Evolutionary conservation across 2,797 vertebrate genomes (phyloP).

Genomic region (Leucoraja ocellata): DNA sequence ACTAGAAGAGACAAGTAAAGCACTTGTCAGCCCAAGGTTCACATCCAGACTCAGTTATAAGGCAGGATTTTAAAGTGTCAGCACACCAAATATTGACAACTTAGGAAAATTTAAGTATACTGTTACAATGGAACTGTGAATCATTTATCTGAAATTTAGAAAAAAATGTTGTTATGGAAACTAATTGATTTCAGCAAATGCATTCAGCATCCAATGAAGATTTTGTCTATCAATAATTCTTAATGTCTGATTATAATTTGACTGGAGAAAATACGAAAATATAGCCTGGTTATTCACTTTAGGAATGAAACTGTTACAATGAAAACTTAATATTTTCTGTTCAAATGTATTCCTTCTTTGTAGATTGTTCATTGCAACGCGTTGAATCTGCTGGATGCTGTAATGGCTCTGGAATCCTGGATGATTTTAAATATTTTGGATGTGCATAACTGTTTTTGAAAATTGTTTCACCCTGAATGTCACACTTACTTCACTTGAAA

Average conservation of each 20-base stretch:
- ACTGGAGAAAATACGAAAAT: background rate
- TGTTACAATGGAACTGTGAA: background rate
- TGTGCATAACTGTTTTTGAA: slow-evolving; percentile 3
- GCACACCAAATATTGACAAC: background rate
- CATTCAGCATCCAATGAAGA: background rate
- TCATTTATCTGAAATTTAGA: background rate
- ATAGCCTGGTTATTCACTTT: background rate
- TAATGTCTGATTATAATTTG: background rate
- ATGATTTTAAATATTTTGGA: background rate
- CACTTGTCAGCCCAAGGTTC: background rate
- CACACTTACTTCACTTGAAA: background rate
- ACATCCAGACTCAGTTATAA: background rate
- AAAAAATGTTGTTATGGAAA: background rate
- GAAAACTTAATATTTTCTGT: background rate
- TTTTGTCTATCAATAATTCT: background rate
- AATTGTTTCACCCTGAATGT: background rate
- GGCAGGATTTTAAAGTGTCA: background rate
- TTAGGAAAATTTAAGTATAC: background rate
- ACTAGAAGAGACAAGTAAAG: background rate
- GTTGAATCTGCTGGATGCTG: background rate
- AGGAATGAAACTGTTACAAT: background rate
- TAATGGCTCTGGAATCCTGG: background rate
- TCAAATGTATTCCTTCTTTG: background rate
- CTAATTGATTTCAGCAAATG: background rate
- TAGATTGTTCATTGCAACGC: background rate